These are phyloP conservation scores for Acanthopagrus latus DNA, from an alignment of 2,797 vertebrate genomes.

Conservation along the genomic window DNA sequence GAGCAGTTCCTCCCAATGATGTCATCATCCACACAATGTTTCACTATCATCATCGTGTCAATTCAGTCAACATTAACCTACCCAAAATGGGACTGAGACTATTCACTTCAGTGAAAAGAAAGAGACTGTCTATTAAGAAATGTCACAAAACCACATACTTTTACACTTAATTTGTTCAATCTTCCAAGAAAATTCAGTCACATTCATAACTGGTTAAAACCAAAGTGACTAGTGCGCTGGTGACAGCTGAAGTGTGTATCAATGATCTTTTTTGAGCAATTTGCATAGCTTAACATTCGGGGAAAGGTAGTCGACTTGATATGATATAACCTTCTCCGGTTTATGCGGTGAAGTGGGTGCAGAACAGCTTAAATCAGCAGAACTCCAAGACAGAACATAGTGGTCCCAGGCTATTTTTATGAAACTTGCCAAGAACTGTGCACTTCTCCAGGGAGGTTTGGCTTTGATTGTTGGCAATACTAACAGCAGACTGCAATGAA, in stretches of 20 bases:
- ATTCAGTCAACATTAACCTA: too few species aligned
- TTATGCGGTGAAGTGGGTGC: conserved; percentile 22
- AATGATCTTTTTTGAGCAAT: conserved; percentile 52
- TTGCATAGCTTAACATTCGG: conserved; percentile 16
- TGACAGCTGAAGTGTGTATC: conserved; percentile 38
- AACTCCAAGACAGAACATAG: conserved; percentile 59
- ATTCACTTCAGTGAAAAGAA: neutral
- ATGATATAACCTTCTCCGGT: conserved; percentile 49
- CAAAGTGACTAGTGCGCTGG: conserved; percentile 8
- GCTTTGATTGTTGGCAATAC: conserved; percentile 42
- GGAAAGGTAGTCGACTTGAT: conserved; percentile 42
- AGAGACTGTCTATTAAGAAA: conserved; percentile 15
- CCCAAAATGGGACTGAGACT: too few species aligned
- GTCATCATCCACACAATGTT: too few species aligned
- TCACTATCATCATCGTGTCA: too few species aligned
- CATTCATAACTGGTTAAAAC: conserved; percentile 26
- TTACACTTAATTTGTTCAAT: conserved; percentile 9
- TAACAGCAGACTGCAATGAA: conserved; percentile 45
- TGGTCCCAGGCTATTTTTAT: conserved; percentile 49
- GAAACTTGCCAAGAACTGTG: conserved; percentile 52
- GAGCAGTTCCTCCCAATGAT: too few species aligned
- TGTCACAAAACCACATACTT: conserved; percentile 15
- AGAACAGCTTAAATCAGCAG: conserved; percentile 65
- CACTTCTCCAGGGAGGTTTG: conserved; percentile 45
- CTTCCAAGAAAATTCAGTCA: conserved; percentile 31